A percentile compares a stretch with the other conserved stretches of the same genome.
Evolutionary conservation across 2,888 invertebrate species (phyloP).

Genomic region (Marasmarcha lunaedactyla): DNA sequence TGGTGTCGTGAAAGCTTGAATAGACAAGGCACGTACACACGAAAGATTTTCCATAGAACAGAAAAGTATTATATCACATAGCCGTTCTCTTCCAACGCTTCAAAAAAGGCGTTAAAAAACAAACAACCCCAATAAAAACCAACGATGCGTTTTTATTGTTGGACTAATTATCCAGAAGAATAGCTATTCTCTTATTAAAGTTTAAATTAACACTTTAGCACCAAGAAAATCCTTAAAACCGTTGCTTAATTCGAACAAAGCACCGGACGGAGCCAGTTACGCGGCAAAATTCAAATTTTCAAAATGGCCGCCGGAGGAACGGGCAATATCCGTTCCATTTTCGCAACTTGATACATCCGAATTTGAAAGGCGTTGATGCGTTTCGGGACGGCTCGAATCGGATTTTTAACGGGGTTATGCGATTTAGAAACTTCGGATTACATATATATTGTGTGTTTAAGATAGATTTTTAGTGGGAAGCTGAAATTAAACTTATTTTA

Average conservation of each 20-base stretch:
- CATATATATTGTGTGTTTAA: too few species aligned
- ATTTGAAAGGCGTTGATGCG: constrained; percentile 49
- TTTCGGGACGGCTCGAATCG: constrained; percentile 38
- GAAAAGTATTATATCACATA: too few species aligned
- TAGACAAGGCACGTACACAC: too few species aligned
- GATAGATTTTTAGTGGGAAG: too few species aligned
- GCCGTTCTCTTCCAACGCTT: too few species aligned
- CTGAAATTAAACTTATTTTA: too few species aligned
- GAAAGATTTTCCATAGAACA: too few species aligned
- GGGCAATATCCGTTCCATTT: constrained; percentile 67
- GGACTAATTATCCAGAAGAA: constrained; percentile 12
- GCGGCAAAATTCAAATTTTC: constrained; percentile 67
- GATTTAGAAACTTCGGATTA: constrained; percentile 9
- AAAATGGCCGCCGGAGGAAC: constrained; percentile 58
- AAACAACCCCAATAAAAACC: too few species aligned
- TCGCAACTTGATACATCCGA: constrained; percentile 51
- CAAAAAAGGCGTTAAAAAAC: too few species aligned
- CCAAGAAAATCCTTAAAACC: constrained; percentile 9
- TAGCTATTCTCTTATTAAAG: constrained; percentile 6
- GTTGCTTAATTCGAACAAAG: constrained; percentile 49
- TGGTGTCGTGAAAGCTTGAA: too few species aligned
- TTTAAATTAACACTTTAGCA: constrained; percentile 11
- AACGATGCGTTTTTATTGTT: constrained; percentile 5
- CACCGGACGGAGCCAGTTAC: constrained; percentile 59
- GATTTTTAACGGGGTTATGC: constrained; percentile 34